phyloP scores from a whole-genome alignment of 1,140 invertebrate species.

The Trichonephila inaurata region DNA sequence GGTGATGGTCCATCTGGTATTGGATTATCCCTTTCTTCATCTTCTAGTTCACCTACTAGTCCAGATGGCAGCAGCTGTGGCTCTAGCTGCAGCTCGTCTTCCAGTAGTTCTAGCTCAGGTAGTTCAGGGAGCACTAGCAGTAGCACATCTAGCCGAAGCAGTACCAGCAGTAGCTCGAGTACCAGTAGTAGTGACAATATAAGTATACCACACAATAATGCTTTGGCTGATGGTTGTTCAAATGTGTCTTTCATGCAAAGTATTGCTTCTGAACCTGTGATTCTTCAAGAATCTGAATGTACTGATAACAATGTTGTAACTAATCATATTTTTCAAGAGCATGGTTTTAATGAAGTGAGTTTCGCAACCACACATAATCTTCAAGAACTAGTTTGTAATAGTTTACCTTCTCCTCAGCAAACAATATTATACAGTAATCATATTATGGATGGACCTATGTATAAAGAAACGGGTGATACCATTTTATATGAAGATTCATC shows the following conservation, averaged over 20 bases:
- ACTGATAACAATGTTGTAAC: slow-evolving; percentile 64
- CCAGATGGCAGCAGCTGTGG: slow-evolving; percentile 73
- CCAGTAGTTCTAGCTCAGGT: slow-evolving; percentile 67
- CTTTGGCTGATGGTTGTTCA: neutral
- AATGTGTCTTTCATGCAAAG: slow-evolving; percentile 45
- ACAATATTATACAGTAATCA: slow-evolving; percentile 7
- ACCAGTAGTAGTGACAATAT: slow-evolving; percentile 56
- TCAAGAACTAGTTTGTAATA: slow-evolving; percentile 29
- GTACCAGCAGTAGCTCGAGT: slow-evolving; percentile 51
- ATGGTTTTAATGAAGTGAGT: neutral
- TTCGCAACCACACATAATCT: neutral
- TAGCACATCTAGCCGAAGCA: slow-evolving; percentile 28
- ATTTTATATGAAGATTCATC: slow-evolving; percentile 65
- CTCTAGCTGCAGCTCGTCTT: slow-evolving; percentile 67
- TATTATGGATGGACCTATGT: slow-evolving; percentile 8
- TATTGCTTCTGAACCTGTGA: slow-evolving; percentile 23
- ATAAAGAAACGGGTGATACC: slow-evolving; percentile 50
- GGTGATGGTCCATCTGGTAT: slow-evolving; percentile 59
- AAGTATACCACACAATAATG: slow-evolving; percentile 9
- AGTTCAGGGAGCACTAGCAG: slow-evolving; percentile 59
- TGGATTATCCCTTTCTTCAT: slow-evolving; percentile 48
- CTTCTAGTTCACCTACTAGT: slow-evolving; percentile 67
- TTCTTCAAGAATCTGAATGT: slow-evolving; percentile 59
- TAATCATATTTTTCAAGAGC: slow-evolving; percentile 48
- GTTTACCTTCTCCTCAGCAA: slow-evolving; percentile 24